These are phyloP conservation scores for Cnemophilus loriae DNA, from an alignment of 2,113 vertebrate species.

Conservation along the genomic window DNA sequence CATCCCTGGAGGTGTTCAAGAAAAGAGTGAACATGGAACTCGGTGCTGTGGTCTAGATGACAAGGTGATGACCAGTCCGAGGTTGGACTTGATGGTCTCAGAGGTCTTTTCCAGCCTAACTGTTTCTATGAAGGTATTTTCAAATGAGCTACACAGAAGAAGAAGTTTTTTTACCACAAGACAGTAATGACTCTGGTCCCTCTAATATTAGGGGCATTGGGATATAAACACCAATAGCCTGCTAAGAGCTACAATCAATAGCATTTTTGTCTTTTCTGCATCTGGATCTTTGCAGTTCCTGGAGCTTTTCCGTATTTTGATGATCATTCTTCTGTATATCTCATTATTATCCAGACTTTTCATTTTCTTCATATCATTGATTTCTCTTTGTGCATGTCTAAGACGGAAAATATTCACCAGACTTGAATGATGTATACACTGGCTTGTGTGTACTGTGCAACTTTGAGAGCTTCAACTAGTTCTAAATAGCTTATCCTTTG, in stretches of 20 bases:
- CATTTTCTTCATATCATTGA: neutral
- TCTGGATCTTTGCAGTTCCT: neutral
- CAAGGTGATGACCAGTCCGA: neutral
- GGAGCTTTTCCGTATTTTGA: neutral
- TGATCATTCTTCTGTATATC: neutral
- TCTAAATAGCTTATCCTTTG: neutral
- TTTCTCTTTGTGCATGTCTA: neutral
- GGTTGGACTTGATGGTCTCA: neutral
- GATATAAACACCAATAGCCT: neutral
- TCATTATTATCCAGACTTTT: neutral
- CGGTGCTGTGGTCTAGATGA: neutral
- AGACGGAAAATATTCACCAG: neutral
- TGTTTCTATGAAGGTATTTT: neutral
- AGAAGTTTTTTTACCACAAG: neutral
- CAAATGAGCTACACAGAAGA: neutral
- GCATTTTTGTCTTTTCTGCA: neutral
- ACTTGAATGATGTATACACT: neutral
- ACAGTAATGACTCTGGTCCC: neutral
- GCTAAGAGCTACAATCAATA: neutral
- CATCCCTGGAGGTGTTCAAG: neutral
- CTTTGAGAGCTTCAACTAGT: neutral
- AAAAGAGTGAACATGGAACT: neutral
- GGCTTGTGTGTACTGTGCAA: neutral
- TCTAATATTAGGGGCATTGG: neutral
- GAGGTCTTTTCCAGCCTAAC: neutral